These are phyloP conservation scores for Neodiprion virginianus DNA, from an alignment of 1,140 invertebrate species.

Conservation along the genomic window DNA sequence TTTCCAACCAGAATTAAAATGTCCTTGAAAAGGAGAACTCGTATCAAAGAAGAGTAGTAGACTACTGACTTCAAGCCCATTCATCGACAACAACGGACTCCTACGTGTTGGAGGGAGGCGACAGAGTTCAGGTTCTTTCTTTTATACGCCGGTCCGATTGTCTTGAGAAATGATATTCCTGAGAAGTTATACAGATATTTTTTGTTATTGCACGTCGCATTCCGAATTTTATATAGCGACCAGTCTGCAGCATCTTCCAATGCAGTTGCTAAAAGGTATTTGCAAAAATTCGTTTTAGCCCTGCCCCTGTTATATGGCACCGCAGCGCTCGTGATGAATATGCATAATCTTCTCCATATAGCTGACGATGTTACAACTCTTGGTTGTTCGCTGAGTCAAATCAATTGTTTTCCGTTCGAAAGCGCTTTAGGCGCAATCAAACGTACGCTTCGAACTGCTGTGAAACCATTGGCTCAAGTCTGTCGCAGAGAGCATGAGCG, in stretches of 20 bases:
- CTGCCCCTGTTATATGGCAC: slow-evolving; percentile 19
- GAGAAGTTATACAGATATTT: too few relatives aligned
- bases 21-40: not conserved
- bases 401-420: not conserved
- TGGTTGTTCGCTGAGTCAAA: not conserved
- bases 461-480: slow-evolving; percentile 1
- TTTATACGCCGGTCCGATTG: too few relatives aligned
- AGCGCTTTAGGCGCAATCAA: not conserved
- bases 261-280: slow-evolving; percentile 1
- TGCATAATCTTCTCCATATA: slow-evolving; percentile 3
- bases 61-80: slow-evolving; percentile 43
- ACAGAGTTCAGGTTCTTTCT: slow-evolving; percentile 28
- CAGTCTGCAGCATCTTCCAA: not conserved
- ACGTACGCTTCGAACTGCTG: not conserved
- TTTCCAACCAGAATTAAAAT: not conserved
- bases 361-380: not conserved
- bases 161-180: too few relatives aligned
- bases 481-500: slow-evolving; percentile 3
- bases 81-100: slow-evolving; percentile 48
- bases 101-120: slow-evolving; percentile 55
- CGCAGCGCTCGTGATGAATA: slow-evolving; percentile 18
- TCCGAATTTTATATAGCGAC: slow-evolving; percentile 20
- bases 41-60: slow-evolving; percentile 21
- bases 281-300: slow-evolving; percentile 8
- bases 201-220: not conserved